phyloP scores from a whole-genome alignment of 2,797 vertebrate genomes.

The Malacoctenus gilli region DNA sequence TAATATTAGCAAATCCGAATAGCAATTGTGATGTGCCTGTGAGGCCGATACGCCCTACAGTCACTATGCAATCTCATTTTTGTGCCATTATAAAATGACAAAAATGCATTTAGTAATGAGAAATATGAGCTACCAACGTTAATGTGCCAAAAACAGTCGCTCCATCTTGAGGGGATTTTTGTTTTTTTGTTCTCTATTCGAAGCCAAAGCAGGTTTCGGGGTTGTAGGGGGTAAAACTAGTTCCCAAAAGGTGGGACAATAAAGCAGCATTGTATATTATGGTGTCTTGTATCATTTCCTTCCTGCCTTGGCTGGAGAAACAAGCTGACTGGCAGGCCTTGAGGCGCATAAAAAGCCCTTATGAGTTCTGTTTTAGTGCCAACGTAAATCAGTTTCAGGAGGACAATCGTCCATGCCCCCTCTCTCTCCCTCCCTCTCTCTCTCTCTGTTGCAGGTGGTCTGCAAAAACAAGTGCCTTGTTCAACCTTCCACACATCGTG shows the following conservation, averaged over 20 bases:
- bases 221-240: constrained; percentile 35
- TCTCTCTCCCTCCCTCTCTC: constrained; percentile 26
- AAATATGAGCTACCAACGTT: constrained; percentile 16
- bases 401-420: constrained; percentile 58
- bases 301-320: constrained; percentile 49
- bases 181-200: constrained; percentile 11
- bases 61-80: constrained; percentile 2
- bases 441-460: constrained; percentile 53
- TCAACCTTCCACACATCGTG: constrained; percentile 32
- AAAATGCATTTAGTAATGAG: constrained; percentile 11
- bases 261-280: constrained; percentile 51
- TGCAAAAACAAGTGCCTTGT: constrained; percentile 59
- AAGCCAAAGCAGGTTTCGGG: constrained; percentile 49
- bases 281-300: constrained; percentile 63
- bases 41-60: constrained; percentile 7
- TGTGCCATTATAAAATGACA: constrained; percentile 24
- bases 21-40: constrained; percentile 12
- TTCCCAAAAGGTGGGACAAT: constrained; percentile 39
- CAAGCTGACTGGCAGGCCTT: constrained; percentile 51
- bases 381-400: constrained; percentile 71
- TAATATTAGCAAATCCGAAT: constrained; percentile 19
- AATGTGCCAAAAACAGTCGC: constrained; percentile 36
- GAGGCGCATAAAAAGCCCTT: constrained; percentile 54
- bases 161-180: constrained; percentile 14
- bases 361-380: constrained; percentile 65